phyloP scores from a whole-genome alignment of 2,888 invertebrate genomes.

The Ophion costatus region DNA sequence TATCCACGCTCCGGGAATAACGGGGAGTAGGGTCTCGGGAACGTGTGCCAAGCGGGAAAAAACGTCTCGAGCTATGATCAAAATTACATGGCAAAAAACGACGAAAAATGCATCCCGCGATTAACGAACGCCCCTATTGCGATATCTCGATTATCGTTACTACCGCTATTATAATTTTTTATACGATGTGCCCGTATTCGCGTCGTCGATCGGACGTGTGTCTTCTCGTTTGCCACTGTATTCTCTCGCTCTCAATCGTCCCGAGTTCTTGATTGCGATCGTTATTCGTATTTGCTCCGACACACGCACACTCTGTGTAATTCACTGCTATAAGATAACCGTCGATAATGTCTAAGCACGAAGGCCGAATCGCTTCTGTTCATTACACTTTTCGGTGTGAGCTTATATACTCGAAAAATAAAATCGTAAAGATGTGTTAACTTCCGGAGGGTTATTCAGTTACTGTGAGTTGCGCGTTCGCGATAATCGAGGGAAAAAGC shows the following conservation, averaged over 20 bases:
- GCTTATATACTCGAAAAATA: conserved; percentile 44
- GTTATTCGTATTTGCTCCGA: conserved; percentile 5
- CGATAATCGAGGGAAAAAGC: neutral
- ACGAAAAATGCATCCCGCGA: neutral
- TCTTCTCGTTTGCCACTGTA: conserved; percentile 30
- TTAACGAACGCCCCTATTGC: neutral
- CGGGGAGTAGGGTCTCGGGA: too few relatives aligned
- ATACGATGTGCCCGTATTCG: neutral
- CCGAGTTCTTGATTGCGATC: conserved; percentile 4
- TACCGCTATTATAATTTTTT: neutral
- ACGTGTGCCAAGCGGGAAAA: too few relatives aligned
- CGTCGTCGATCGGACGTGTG: neutral
- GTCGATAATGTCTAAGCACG: neutral
- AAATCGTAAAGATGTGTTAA: conserved; percentile 13
- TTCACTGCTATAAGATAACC: conserved; percentile 10
- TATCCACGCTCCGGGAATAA: too few relatives aligned
- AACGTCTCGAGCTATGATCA: neutral
- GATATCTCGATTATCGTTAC: neutral
- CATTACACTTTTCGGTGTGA: conserved; percentile 34
- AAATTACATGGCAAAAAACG: neutral
- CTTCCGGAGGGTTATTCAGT: too few relatives aligned
- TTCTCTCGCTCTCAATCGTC: conserved; percentile 12
- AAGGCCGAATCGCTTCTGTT: conserved; percentile 9
- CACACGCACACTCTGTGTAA: neutral
- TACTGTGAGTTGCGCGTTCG: neutral